Percentiles rank a stretch among this genome's conserved stretches.
Evolutionary conservation across 1,140 invertebrate species (phyloP).

Genomic region (Hycleus phaleratus): DNA sequence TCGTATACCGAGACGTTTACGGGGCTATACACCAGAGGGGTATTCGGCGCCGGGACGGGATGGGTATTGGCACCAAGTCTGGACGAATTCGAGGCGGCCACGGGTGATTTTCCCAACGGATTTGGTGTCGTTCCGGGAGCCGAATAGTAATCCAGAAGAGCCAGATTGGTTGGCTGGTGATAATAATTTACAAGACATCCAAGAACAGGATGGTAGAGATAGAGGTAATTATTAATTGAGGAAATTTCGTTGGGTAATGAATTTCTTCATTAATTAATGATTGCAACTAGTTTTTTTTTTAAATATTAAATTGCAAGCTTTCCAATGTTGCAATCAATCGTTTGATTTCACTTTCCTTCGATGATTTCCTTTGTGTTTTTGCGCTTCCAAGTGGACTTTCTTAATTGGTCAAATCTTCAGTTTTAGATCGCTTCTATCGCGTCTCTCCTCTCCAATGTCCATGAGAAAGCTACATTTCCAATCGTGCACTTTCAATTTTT

Average conservation of each 20-base stretch:
- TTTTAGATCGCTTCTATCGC: too few species aligned
- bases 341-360: too few species aligned
- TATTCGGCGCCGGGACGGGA: slow-evolving; percentile 4
- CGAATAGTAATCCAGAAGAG: slow-evolving; percentile 27
- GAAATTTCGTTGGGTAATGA: too few species aligned
- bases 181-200: slow-evolving; percentile 37
- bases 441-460: too few species aligned
- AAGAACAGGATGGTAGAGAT: slow-evolving; percentile 34
- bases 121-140: slow-evolving; percentile 37
- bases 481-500: slow-evolving; percentile 14
- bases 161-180: slow-evolving; percentile 36
- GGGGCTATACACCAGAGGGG: slow-evolving; percentile 19
- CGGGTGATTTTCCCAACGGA: slow-evolving; percentile 40
- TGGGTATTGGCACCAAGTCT: slow-evolving; percentile 9
- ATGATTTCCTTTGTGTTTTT: background rate
- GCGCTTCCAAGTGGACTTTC: background rate
- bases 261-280: too few species aligned
- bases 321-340: too few species aligned
- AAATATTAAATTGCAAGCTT: too few species aligned
- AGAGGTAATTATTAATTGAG: slow-evolving; percentile 27
- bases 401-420: too few species aligned
- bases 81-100: slow-evolving; percentile 32
- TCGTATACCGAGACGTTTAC: slow-evolving; percentile 29
- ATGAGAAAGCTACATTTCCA: background rate
- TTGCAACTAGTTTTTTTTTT: too few species aligned